These are phyloP conservation scores for Amphiprion ocellaris DNA, from an alignment of 2,113 vertebrate genomes.

Conservation along the genomic window DNA sequence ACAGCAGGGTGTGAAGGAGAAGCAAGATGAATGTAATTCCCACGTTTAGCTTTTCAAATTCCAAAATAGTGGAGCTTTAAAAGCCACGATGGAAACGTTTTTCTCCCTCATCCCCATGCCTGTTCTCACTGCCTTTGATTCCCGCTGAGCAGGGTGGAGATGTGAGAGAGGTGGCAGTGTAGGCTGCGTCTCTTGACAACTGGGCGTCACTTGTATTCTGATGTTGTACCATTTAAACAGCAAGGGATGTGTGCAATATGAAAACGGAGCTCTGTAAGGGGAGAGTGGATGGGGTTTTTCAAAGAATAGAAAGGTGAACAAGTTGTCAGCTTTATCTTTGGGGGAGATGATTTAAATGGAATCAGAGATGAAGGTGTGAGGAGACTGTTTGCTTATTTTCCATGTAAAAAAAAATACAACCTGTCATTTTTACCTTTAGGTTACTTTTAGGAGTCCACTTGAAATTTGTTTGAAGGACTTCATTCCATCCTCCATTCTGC, in stretches of 20 bases:
- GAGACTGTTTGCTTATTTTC: too few species aligned
- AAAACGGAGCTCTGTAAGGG: background rate
- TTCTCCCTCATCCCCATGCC: slow-evolving; percentile 11
- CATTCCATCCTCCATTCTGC: too few species aligned
- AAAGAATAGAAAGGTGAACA: background rate
- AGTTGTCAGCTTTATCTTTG: too few species aligned
- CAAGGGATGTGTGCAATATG: background rate
- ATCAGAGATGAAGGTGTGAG: too few species aligned
- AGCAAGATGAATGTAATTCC: background rate
- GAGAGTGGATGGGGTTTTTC: background rate
- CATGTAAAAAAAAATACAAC: too few species aligned
- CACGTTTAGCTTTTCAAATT: slow-evolving; percentile 25
- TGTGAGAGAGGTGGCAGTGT: slow-evolving; percentile 60
- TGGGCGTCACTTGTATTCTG: slow-evolving; percentile 77
- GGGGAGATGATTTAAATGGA: too few species aligned
- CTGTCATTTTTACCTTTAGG: too few species aligned
- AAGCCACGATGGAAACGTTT: slow-evolving; percentile 39
- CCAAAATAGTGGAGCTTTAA: slow-evolving; percentile 30
- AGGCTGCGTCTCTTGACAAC: slow-evolving; percentile 72
- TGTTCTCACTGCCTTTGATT: slow-evolving; percentile 79
- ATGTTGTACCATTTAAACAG: slow-evolving; percentile 86
- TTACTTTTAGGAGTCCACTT: too few species aligned
- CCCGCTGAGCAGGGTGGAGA: slow-evolving; percentile 40
- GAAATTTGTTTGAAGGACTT: too few species aligned
- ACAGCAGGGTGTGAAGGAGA: background rate